These are phyloP conservation scores for Temnothorax unifasciatus DNA, from an alignment of 2,888 invertebrate species.

Conservation along the genomic window DNA sequence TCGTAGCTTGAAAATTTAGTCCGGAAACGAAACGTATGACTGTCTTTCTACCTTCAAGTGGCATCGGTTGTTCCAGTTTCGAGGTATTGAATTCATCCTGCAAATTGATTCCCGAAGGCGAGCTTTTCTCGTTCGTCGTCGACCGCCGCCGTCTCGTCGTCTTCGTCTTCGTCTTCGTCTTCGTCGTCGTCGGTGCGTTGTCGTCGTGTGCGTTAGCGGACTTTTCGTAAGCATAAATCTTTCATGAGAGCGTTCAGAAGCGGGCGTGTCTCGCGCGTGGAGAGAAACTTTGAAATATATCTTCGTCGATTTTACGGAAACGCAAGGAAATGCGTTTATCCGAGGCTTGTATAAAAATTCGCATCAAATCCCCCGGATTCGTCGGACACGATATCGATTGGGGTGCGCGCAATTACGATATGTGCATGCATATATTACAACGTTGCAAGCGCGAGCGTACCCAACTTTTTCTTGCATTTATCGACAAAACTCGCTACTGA, in stretches of 20 bases:
- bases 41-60: not conserved
- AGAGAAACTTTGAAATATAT: slow-evolving; percentile 57
- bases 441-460: not conserved
- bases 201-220: slow-evolving; percentile 33
- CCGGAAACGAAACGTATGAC: too few relatives aligned
- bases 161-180: slow-evolving; percentile 41
- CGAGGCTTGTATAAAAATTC: slow-evolving; percentile 62
- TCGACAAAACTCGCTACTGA: not conserved
- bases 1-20: not conserved
- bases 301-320: slow-evolving; percentile 34
- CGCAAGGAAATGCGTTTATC: slow-evolving; percentile 47
- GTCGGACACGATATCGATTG: slow-evolving; percentile 45
- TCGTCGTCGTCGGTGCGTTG: slow-evolving; percentile 35
- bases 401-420: not conserved
- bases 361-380: slow-evolving; percentile 49
- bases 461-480: not conserved
- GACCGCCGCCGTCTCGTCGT: slow-evolving; percentile 38
- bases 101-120: slow-evolving; percentile 69
- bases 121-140: slow-evolving; percentile 48
- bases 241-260: slow-evolving; percentile 66
- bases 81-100: slow-evolving; percentile 23
- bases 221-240: slow-evolving; percentile 70
- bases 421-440: not conserved
- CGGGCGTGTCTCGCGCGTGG: slow-evolving; percentile 41
- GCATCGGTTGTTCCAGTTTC: slow-evolving; percentile 19